These are phyloP conservation scores for Magallana angulata DNA, from an alignment of 1,140 invertebrate species.

Conservation along the genomic window DNA sequence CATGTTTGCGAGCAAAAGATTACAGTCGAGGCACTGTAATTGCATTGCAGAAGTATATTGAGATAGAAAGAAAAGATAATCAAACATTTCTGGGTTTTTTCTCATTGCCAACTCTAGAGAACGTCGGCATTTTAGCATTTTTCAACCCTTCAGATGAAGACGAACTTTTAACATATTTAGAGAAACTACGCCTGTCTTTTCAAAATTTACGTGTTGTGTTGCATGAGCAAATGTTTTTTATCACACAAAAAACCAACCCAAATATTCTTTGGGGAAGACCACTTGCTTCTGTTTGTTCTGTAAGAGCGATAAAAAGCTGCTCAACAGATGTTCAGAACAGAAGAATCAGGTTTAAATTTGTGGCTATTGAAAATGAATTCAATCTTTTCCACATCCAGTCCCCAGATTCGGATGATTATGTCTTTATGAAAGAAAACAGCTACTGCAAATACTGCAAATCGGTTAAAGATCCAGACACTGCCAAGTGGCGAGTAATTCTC, in stretches of 20 bases:
- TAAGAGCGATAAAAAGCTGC: not conserved
- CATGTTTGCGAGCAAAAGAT: not conserved
- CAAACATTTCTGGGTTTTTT: not conserved
- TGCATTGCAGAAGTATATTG: not conserved
- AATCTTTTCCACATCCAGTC: not conserved
- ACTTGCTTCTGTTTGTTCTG: not conserved
- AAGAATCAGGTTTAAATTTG: not conserved
- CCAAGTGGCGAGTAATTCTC: not conserved
- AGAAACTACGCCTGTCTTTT: not conserved
- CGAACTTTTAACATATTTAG: not conserved
- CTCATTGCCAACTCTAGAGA: not conserved
- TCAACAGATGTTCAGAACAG: not conserved
- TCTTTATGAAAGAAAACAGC: not conserved
- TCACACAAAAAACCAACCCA: too few relatives aligned
- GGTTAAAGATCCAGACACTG: too few relatives aligned
- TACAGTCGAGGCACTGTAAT: not conserved
- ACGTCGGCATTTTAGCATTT: not conserved
- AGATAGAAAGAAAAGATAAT: not conserved
- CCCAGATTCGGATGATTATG: not conserved
- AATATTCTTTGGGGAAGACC: too few relatives aligned
- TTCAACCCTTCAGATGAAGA: not conserved
- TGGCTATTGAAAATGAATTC: not conserved
- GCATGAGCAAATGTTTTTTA: not conserved
- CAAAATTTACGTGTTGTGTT: not conserved
- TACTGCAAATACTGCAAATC: not conserved